Evolutionary conservation across 2,888 invertebrate genomes (phyloP).

Genomic region (Quadroppia sp.): DNA sequence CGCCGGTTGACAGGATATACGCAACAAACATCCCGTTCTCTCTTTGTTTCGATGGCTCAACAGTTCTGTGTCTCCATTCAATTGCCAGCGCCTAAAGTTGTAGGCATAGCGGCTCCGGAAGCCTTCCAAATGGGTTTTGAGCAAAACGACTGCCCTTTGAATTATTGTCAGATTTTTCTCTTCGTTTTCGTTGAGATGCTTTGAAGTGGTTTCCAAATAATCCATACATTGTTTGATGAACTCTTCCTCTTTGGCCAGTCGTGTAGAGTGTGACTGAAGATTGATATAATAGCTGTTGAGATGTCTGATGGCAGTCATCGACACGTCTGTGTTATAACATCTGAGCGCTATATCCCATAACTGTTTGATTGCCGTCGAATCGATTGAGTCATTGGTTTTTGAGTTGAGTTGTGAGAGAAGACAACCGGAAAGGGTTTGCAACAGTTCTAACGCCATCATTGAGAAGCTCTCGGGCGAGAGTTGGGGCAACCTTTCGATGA

Average conservation of each 20-base stretch:
- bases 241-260: slow-evolving; percentile 78
- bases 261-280: slow-evolving; percentile 14
- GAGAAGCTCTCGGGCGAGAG: slow-evolving; percentile 82
- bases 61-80: slow-evolving; percentile 69
- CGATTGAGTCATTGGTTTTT: background rate
- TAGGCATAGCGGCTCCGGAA: slow-evolving; percentile 78
- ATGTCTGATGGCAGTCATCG: slow-evolving; percentile 89
- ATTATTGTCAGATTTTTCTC: slow-evolving; percentile 81
- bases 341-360: slow-evolving; percentile 88
- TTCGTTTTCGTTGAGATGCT: slow-evolving; percentile 57
- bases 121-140: slow-evolving; percentile 89
- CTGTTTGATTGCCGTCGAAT: slow-evolving; percentile 72
- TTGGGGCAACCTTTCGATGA: slow-evolving; percentile 81
- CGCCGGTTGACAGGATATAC: slow-evolving; percentile 80
- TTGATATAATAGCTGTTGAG: slow-evolving; percentile 85
- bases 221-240: slow-evolving; percentile 92
- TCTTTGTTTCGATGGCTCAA: slow-evolving; percentile 68
- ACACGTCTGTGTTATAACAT: slow-evolving; percentile 87
- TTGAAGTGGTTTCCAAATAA: slow-evolving; percentile 74
- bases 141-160: slow-evolving; percentile 76
- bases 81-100: slow-evolving; percentile 80
- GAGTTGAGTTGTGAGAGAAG: slow-evolving; percentile 30
- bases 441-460: slow-evolving; percentile 82
- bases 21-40: slow-evolving; percentile 63
- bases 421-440: slow-evolving; percentile 66